Evolutionary conservation across 2,113 vertebrate species (phyloP), one percentile per base, ranked within the genome.

Genomic region (Xiphorhynchus elegans): DNA sequence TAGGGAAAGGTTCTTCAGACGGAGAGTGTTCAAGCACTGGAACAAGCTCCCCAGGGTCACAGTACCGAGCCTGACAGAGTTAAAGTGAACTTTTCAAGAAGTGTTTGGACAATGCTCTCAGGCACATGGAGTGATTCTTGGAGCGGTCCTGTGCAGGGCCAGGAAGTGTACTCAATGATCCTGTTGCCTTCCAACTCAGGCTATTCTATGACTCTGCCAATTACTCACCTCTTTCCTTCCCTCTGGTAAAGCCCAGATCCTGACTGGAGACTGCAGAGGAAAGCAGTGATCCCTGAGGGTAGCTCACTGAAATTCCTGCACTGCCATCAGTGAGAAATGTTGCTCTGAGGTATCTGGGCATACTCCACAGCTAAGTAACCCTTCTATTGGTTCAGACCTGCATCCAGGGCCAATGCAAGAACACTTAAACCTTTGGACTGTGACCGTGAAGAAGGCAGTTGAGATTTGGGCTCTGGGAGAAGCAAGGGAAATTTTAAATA

Each of bases 241-340:
- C 29, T 59, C 53, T 50, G 28, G 4, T 16, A 26, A 74, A 79
- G 25, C 7, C 15, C 15, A n/a, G 26, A 39, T 10, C 33, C 37
- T 33, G 50, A 9, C 18, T 24, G 18, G 5, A 49, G 29, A 6
- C 25, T 5, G 2, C 2, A 55, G 52, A 31, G 26, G 24, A 59
- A 31, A 31, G 14, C 3, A 2, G 7, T 11, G 62, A 16, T 39
- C 4, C 6, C 53, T 50, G 13, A 2, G 15, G 3, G 1, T 10
- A 40, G 19, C 16, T 93, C 19, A 16, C 24, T 37, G 55, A 35
- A 25, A 58, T 20, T 15, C 26, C 35, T 19, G 12, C 33, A 2
- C 17, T 81, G 3, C 58, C 10, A 9, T 17, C 20, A 18, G 13
- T 14, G 31, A 44, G 33, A 7, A 59, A 69, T 26, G 24, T 10